phyloP scores from a whole-genome alignment of 2,888 invertebrate species.

The Ochropleura leucogaster region DNA sequence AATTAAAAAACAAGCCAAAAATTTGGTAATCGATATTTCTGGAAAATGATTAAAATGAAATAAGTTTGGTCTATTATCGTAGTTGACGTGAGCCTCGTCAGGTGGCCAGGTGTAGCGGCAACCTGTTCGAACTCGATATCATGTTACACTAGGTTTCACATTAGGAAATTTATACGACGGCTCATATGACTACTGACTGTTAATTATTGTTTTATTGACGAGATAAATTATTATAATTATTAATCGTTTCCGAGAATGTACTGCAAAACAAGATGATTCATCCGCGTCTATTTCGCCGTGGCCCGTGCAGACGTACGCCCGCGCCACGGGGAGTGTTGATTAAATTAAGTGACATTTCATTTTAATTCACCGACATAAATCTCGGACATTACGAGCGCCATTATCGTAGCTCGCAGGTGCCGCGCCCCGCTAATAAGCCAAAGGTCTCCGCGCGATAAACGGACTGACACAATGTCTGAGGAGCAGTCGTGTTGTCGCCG shows the following conservation, averaged over 20 bases:
- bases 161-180: conserved; percentile 90
- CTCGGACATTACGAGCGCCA: conserved; percentile 81
- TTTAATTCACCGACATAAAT: conserved; percentile 86
- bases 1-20: conserved; percentile 41
- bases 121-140: conserved; percentile 84
- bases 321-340: conserved; percentile 84
- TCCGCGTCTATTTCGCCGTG: conserved; percentile 77
- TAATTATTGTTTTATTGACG: conserved; percentile 89
- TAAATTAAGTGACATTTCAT: conserved; percentile 89
- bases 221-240: conserved; percentile 88
- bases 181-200: conserved; percentile 88
- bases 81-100: conserved; percentile 82
- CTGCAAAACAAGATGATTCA: conserved; percentile 90
- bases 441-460: conserved; percentile 78
- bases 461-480: conserved; percentile 77
- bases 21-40: conserved; percentile 76
- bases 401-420: conserved; percentile 80
- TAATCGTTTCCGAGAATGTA: conserved; percentile 86
- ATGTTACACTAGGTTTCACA: conserved; percentile 89
- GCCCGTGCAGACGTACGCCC: conserved; percentile 77
- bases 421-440: conserved; percentile 73
- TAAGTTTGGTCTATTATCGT: conserved; percentile 83
- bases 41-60: conserved; percentile 76
- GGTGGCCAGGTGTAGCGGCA: conserved; percentile 87
- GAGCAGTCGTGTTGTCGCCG: conserved; percentile 58